Conservation (phyloP, 2,888 invertebrate genomes). For the Crioceris asparagi region DNA sequence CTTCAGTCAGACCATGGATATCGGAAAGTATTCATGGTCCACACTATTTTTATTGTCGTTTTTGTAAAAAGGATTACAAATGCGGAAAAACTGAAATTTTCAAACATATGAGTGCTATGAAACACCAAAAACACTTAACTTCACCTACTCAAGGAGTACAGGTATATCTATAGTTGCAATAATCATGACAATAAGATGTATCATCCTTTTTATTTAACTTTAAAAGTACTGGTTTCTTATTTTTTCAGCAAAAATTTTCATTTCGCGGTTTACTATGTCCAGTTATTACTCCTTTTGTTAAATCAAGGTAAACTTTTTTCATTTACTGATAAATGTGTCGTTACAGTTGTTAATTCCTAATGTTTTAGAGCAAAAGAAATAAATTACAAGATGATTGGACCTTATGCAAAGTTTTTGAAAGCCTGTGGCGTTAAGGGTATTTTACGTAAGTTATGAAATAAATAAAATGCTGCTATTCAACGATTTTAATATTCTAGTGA, state of each 20-base stretch:
- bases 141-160: conserved; percentile 20
- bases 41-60: conserved; percentile 34
- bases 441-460: conserved; percentile 17
- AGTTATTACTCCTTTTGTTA: conserved; percentile 32
- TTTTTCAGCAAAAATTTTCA: conserved; percentile 30
- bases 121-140: conserved; percentile 27
- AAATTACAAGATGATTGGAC: conserved; percentile 22
- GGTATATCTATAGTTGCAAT: conserved; percentile 16
- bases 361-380: conserved; percentile 25
- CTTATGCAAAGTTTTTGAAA: conserved; percentile 54
- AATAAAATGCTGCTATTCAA: no score
- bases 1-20: conserved; percentile 33
- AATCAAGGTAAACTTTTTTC: conserved; percentile 20
- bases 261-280: conserved; percentile 33
- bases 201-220: neutral
- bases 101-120: conserved; percentile 34
- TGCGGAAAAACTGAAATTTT: conserved; percentile 34
- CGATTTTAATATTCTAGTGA: conserved; percentile 49
- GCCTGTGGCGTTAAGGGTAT: conserved; percentile 48
- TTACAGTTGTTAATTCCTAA: conserved; percentile 3
- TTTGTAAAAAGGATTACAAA: conserved; percentile 35
- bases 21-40: conserved; percentile 33
- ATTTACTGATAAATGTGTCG: conserved; percentile 1
- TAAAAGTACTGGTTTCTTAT: conserved; percentile 1
- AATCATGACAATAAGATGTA: no score